Conservation (phyloP, 2,113 vertebrate genomes). For the Chionodraco myersi region DNA sequence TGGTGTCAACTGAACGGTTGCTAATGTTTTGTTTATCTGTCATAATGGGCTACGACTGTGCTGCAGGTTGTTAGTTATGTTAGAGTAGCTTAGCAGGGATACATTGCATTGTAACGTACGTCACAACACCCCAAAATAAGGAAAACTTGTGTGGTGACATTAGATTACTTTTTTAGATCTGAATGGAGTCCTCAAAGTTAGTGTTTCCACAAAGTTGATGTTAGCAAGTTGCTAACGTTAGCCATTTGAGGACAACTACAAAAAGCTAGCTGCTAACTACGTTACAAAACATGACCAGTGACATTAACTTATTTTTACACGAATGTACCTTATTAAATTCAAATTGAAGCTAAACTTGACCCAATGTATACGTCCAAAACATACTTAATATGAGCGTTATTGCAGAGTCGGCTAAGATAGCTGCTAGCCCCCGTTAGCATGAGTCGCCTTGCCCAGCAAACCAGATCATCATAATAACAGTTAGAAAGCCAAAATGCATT, state of each 20-base stretch:
- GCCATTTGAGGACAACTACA: neutral
- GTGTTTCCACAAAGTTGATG: constrained; percentile 28
- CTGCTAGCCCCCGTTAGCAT: constrained; percentile 58
- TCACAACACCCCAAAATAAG: neutral
- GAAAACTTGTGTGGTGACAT: neutral
- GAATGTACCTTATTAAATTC: fast-evolving
- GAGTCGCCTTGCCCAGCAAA: neutral
- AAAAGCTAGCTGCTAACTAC: neutral
- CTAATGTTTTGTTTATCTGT: constrained; percentile 7
- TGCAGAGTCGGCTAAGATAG: constrained; percentile 9
- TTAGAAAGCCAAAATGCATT: neutral
- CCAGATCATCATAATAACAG: neutral
- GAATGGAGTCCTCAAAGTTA: neutral
- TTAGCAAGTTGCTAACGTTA: constrained; percentile 40
- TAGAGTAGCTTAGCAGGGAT: neutral
- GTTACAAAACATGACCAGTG: neutral
- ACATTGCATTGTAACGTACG: neutral
- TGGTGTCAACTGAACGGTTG: neutral
- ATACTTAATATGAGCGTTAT: neutral
- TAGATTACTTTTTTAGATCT: neutral
- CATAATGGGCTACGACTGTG: neutral
- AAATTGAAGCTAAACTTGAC: neutral
- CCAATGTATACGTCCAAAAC: neutral
- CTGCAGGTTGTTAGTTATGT: neutral
- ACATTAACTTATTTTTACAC: fast-evolving